Base-by-base conservation (phyloP, 1,140 invertebrate genomes). In the Tetramorium alpestre region DNA sequence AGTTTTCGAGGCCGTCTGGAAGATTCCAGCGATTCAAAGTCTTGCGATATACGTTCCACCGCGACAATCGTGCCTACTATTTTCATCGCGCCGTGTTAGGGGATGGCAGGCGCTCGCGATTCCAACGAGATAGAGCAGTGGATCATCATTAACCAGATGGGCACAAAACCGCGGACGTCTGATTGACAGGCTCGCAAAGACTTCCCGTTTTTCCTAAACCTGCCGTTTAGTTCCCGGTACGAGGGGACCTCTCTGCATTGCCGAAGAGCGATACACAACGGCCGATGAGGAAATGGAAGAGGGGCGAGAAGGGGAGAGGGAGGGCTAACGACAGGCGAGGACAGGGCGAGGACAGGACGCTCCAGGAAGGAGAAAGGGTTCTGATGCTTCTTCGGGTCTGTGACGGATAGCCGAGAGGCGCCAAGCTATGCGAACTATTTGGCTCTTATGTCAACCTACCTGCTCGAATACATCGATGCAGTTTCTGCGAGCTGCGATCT, bases 111-210 rank as follows among this genome's bases (percentile, higher is more conserved):
- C 85, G 77, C 67, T 69, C 25, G 60, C 65, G 89, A 91, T 91
- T 70, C 76, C 51, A 81, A 78, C 85, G 87, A 93, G 91, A 93
- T 92, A 92, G 89, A 93, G 91, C 92, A 93, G 93, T 93, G 93
- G 93, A 94, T 94, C 94, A 93, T 94, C 93, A 94, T 94, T 94
- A 94, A 92, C 91, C 91, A 90, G 93, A 90, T 89, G 81, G 90
- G 67, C 78, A 88, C 92, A 94, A 94, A 94, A 93, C 93, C 92
- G 81, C 41, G 85, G 92, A 92, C 92, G 85, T 87, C 92, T 94
- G 94, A 94, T 94, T 94, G 94, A 94, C 94, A 94, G 93, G 91
- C 91, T 87, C 92, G 92, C 92, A 90, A 93, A 92, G 92, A 93
- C 88, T 92, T 92, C 89, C 87, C 90, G 92, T 93, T 93, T 93